Evolutionary conservation across 1,140 invertebrate species (phyloP), one percentile per base, ranked within the genome.

Genomic region (Drosophila chauvacae): DNA sequence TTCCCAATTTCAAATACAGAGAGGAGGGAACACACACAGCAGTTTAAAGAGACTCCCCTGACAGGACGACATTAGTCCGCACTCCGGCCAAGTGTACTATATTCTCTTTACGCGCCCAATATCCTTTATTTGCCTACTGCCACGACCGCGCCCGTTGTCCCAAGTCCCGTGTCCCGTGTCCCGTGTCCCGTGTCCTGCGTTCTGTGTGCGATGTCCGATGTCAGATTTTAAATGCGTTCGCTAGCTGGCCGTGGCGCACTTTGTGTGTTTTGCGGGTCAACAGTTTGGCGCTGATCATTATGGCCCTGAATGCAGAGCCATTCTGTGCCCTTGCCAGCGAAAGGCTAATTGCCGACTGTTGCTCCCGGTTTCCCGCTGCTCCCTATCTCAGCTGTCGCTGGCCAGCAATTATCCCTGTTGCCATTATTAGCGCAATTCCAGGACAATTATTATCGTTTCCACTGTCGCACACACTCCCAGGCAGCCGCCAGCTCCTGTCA

Each of bases 401-500:
- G 59, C 66, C 65, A 73, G 57, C 71, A 87, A 87, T 87, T 87
- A 87, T 80, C 69, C 61, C 72, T 73, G 72, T 69, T 82, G 80
- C 79, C 72, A 62, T 88, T 88, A 87, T 88, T 82, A 88, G 77
- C 84, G 73, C 70, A 51, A 84, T 88, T 90, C 73, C 62, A 62
- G 48, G 60, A 53, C 84, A 88, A 75, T 88, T 88, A 84, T 87
- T 80, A 83, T 66, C 80, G 65, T 72, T 75, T 71, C 70, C 28
- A 48, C 69, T 72, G 66, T 71, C 69, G 35, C 63, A 56, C 68
- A 45, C 23, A 26, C 50, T 45, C 59, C 41, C 58, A 53, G 13
- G 16, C 56, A 50, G 35, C 28, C 35, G 16, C 45, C 35, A 62
- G 23, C 44, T 44, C 37, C 58, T 50, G 56, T 61, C 42, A 30